Conservation (phyloP, 92 coral and sea anemone genomes). For the Bergia sp. region DNA sequence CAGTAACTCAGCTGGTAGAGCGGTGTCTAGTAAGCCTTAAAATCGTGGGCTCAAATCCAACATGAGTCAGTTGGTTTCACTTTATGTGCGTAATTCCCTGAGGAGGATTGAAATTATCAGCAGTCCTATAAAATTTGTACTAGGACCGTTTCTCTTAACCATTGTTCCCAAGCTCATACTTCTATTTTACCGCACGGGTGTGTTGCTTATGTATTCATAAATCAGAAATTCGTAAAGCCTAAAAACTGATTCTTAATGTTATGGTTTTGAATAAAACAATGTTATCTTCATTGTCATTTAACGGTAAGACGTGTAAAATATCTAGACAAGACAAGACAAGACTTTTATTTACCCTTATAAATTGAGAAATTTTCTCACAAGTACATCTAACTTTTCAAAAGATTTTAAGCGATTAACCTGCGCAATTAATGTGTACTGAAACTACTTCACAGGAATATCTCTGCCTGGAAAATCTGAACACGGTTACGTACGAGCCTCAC, state of each 20-base stretch:
- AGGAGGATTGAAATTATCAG: not conserved
- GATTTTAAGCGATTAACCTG: not conserved
- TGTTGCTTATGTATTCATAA: not conserved
- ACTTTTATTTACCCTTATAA: not conserved
- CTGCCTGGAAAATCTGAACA: constrained; percentile 14
- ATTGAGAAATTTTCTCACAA: not conserved
- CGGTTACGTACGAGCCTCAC: constrained; percentile 1
- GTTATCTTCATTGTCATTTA: not conserved
- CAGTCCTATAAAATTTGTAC: not conserved
- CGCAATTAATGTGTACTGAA: not conserved
- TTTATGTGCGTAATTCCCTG: not conserved
- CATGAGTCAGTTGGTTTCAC: not conserved
- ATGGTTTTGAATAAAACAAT: not conserved
- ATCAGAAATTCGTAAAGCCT: not conserved
- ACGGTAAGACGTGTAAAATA: not conserved
- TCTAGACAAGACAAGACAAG: not conserved
- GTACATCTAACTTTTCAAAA: not conserved
- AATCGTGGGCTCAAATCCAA: not conserved
- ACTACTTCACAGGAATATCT: not conserved
- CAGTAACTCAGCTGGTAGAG: too few species aligned
- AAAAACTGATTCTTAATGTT: not conserved
- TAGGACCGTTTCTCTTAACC: not conserved
- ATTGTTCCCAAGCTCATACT: not conserved
- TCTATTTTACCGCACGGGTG: not conserved
- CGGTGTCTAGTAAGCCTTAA: not conserved